Base-by-base conservation (phyloP, 2,888 invertebrate species). In the Agrotis exclamationis region DNA sequence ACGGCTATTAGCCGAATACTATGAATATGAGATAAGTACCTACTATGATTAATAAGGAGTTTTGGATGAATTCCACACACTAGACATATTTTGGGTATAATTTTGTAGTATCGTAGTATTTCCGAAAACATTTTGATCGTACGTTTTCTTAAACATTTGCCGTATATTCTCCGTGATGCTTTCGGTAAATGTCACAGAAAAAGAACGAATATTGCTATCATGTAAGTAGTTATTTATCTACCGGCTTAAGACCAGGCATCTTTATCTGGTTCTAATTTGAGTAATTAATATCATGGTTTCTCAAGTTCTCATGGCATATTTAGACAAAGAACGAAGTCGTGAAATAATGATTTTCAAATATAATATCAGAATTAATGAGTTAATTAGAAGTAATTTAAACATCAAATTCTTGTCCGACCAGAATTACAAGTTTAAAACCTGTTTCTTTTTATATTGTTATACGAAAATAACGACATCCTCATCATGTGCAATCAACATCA, bases 401-500 rank as follows among this genome's bases (percentile, higher is more conserved):
- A 59, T 33, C 14, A 16, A 53, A 22, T 33, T 33, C 64, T 33
- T 24, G 20, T 76, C 18, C 14, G 13, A 54, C 28, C 9, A 58
- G 39, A 63, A 76, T 33, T 14, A 73, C 51, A 16, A n/a, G 20
- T 22, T n/a, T n/a, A 0, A 45, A 50, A 54, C 45, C 44, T 69
- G 53, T 48, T 59, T 58, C 16, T 45, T 50, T 50, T 44, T 20
- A 51, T 53, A 24, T 75, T 58, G 33, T 47, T 20, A 44, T 18
- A 51, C 47, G 28, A 20, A 64, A 77, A 57, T 57, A 0, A 50
- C 62, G 48, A 20, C 44, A 24, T 60, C 28, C 16, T 39, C n/a
- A 47, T 63, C 18, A 48, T n/a, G 39, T 70, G 39, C 73, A 60
- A 54, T 58, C 33, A 54, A 68, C 39, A 39, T 53, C 28, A 53